phyloP scores from a whole-genome alignment of 2,888 invertebrate species.

The Drosophila pseudotakahashii region DNA sequence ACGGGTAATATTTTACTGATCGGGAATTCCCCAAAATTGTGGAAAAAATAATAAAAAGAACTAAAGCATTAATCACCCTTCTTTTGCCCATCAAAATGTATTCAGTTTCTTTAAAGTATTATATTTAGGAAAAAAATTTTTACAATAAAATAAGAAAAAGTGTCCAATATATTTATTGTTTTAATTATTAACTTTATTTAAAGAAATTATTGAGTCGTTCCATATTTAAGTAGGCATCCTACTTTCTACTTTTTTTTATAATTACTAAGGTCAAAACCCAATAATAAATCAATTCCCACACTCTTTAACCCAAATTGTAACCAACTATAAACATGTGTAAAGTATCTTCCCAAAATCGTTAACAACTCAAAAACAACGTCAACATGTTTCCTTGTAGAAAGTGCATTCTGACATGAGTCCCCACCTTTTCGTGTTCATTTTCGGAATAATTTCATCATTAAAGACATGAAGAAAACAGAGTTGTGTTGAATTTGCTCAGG shows the following conservation, averaged over 20 bases:
- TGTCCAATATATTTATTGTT: too few species aligned
- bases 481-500: constrained; percentile 28
- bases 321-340: neutral
- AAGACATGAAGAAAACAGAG: constrained; percentile 10
- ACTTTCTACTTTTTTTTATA: too few species aligned
- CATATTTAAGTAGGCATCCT: too few species aligned
- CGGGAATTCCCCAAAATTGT: constrained; percentile 4
- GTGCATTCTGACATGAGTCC: constrained; percentile 43
- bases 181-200: too few species aligned
- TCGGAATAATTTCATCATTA: constrained; percentile 42
- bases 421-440: constrained; percentile 11
- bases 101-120: neutral
- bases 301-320: neutral
- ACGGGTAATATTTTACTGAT: neutral
- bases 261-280: neutral
- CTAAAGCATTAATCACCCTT: neutral
- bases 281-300: constrained; percentile 5
- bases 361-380: constrained; percentile 11
- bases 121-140: too few species aligned
- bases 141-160: too few species aligned
- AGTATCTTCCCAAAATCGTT: constrained; percentile 3
- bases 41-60: neutral
- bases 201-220: too few species aligned
- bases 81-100: neutral
- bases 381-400: constrained; percentile 32